phyloP scores from a whole-genome alignment of 2,113 vertebrate genomes.

The Platycercus adscitus region DNA sequence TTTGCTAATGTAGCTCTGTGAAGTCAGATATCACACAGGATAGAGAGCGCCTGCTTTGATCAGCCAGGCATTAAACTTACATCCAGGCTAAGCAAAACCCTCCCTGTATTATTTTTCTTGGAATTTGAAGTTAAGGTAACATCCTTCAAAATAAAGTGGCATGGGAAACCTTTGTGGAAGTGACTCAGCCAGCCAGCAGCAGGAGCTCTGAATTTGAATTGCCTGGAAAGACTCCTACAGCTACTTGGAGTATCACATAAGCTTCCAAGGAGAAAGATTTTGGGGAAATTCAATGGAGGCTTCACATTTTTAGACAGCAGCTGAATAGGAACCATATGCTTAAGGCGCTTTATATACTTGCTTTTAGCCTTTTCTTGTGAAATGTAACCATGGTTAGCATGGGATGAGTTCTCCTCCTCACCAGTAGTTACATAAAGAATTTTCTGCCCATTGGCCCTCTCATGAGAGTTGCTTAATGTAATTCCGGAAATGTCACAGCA shows the following conservation, averaged over 20 bases:
- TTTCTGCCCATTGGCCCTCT: slow-evolving; percentile 19
- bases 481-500: slow-evolving; percentile 30
- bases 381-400: neutral
- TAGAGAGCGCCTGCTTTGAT: neutral
- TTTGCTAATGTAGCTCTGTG: neutral
- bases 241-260: neutral
- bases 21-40: neutral
- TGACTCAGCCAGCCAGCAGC: slow-evolving; percentile 14
- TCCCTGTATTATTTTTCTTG: neutral
- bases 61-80: neutral
- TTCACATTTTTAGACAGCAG: neutral
- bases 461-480: slow-evolving; percentile 17
- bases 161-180: slow-evolving; percentile 4
- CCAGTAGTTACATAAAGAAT: neutral
- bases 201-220: slow-evolving; percentile 17
- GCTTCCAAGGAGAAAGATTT: neutral
- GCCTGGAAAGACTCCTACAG: neutral
- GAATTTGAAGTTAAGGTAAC: slow-evolving; percentile 1
- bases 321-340: neutral
- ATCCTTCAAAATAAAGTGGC: neutral
- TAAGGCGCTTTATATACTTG: neutral
- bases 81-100: neutral
- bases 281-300: neutral
- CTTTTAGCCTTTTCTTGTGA: neutral
- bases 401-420: neutral